A percentile compares a stretch with the other conserved stretches of the same genome.
phyloP scores from a whole-genome alignment of 1,140 invertebrate species.

The Drosophila auraria region DNA sequence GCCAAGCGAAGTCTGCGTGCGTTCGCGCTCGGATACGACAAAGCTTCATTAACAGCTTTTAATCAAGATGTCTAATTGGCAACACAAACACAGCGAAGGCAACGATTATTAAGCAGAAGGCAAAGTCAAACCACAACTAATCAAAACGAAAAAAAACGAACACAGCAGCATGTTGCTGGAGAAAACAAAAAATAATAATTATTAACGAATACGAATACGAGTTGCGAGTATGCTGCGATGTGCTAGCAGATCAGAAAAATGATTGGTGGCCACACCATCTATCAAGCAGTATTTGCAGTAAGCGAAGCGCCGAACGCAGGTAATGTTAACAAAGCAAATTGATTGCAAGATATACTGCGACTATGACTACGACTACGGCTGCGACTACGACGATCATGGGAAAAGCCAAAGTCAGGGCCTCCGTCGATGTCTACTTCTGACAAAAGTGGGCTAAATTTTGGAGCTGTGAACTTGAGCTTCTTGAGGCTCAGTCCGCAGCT shows the following conservation, averaged over 20 bases:
- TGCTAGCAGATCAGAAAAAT: slow-evolving; percentile 26
- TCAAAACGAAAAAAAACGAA: slow-evolving; percentile 18
- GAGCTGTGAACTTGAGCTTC: slow-evolving; percentile 35
- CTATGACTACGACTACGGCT: not conserved
- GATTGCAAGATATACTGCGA: slow-evolving; percentile 16
- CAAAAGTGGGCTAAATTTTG: slow-evolving; percentile 34
- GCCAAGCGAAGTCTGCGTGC: slow-evolving; percentile 7
- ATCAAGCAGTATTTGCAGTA: slow-evolving; percentile 24
- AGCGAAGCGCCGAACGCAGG: slow-evolving; percentile 7
- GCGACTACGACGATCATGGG: slow-evolving; percentile 9
- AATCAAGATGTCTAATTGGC: slow-evolving; percentile 57
- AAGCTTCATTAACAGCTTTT: slow-evolving; percentile 55
- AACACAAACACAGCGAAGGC: slow-evolving; percentile 46
- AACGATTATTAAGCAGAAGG: slow-evolving; percentile 28
- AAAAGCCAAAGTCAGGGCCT: slow-evolving; percentile 59
- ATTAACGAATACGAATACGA: slow-evolving; percentile 10
- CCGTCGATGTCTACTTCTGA: slow-evolving; percentile 2
- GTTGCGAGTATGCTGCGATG: slow-evolving; percentile 6
- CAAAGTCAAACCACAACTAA: slow-evolving; percentile 25
- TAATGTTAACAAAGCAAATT: slow-evolving; percentile 36
- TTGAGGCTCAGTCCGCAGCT: slow-evolving; percentile 20
- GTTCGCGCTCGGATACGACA: slow-evolving; percentile 35
- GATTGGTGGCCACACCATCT: slow-evolving; percentile 30
- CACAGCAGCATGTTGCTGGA: not conserved
- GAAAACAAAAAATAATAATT: slow-evolving; percentile 17